Conservation (phyloP, 2,797 vertebrate species). For the Propithecus perrieri region DNA sequence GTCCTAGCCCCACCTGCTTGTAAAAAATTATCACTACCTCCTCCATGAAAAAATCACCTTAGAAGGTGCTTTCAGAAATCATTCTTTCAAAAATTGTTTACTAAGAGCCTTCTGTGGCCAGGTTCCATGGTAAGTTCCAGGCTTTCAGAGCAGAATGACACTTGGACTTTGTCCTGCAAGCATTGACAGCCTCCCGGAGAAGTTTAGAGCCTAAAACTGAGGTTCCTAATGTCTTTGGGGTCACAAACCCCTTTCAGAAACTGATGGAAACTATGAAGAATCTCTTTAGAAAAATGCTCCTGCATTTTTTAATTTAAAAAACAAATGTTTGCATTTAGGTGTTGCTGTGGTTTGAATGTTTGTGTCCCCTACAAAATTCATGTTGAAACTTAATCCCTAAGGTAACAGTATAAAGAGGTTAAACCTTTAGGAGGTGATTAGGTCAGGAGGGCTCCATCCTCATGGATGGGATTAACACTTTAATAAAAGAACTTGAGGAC, state of each 20-base stretch:
- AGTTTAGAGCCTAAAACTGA: neutral
- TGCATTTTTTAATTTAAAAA: neutral
- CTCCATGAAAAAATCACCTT: neutral
- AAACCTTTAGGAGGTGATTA: neutral
- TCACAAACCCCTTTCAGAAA: constrained; percentile 15
- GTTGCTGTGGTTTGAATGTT: neutral
- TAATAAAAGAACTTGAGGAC: neutral
- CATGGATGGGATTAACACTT: neutral
- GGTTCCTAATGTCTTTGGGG: neutral
- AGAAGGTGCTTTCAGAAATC: constrained; percentile 10
- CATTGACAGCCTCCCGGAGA: neutral
- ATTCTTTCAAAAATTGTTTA: neutral
- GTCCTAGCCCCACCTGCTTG: neutral
- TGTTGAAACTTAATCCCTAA: neutral
- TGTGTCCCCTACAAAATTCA: neutral
- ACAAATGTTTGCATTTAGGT: neutral
- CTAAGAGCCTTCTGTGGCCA: neutral
- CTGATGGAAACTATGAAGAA: neutral
- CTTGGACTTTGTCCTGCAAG: neutral
- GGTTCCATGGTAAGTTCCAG: neutral
- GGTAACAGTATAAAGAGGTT: neutral
- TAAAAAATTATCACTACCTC: neutral
- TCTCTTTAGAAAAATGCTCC: neutral
- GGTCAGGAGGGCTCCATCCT: neutral
- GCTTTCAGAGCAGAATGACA: neutral